Base-by-base conservation (phyloP, 2,888 invertebrate species). In the Toxonevra muliebris region DNA sequence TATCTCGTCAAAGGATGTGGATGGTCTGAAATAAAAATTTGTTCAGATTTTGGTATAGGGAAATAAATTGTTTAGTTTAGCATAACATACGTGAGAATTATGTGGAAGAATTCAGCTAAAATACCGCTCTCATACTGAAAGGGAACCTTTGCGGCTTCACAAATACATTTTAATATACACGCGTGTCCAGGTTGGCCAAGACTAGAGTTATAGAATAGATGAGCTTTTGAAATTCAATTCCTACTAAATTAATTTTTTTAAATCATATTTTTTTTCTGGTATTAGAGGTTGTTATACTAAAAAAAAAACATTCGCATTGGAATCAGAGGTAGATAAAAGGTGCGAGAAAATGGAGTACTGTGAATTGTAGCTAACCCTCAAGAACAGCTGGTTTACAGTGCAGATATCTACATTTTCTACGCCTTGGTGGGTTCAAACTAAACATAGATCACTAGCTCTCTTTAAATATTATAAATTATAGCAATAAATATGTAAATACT, bases 21-120 rank as follows among this genome's bases (percentile, higher is more conserved):
- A 54, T 12, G 54, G 54, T 19, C 54, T 54, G 19, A 54, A 54
- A 19, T 5, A 19, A 54, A 17, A 48, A 48, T 48, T 11, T 45
- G 11, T 11, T 48, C 5, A 48, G 1, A 8, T 48, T 8, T 2
- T n/a, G 15, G 13, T 48, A n/a, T 15, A 48, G 48, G 13, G 5
- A 4, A 48, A 48, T 15, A 48, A 48, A 48, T 30, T 30, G 7
- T 30, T 30, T 30, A 30, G 10, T 2, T 15, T 9, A 48, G 15
- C 19, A 3, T 19, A 15, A 17, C 54, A 15, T 20, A 54, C 54
- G n/a, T 54, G 17, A 54, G 54, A 12, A 54, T 7, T 54, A 54
- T 15, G 20, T 54, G n/a, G 17, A 54, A 17, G 10, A 54, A 12
- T 19, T 54, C 54, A 54, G 8, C 12, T 12, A 54, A 12, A 19